phyloP scores from a whole-genome alignment of 2,113 vertebrate genomes.

The Oryzias curvinotus region DNA sequence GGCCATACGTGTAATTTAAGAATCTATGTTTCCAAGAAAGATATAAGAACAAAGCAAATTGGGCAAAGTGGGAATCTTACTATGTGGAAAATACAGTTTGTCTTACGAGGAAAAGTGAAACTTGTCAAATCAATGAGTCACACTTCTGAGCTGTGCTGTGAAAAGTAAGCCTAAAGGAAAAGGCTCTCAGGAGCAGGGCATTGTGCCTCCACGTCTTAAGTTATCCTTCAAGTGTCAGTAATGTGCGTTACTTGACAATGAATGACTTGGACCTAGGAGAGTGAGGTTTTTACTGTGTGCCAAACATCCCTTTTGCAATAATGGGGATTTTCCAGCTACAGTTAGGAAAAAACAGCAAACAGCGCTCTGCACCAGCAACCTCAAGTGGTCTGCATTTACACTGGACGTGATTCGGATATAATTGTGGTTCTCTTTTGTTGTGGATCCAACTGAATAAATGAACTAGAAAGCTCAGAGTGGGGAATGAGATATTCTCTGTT shows the following conservation, averaged over 20 bases:
- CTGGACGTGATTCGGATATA: slow-evolving; percentile 29
- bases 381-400: slow-evolving; percentile 39
- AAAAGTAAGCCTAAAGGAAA: slow-evolving; percentile 36
- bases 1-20: slow-evolving; percentile 41
- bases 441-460: slow-evolving; percentile 35
- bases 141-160: slow-evolving; percentile 29
- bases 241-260: slow-evolving; percentile 55
- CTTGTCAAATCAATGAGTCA: slow-evolving; percentile 53
- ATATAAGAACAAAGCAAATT: slow-evolving; percentile 26
- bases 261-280: slow-evolving; percentile 38
- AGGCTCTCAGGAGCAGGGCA: slow-evolving; percentile 33
- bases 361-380: slow-evolving; percentile 26
- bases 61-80: slow-evolving; percentile 30
- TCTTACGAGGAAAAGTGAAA: slow-evolving; percentile 29
- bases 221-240: slow-evolving; percentile 55
- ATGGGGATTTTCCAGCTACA: slow-evolving; percentile 47
- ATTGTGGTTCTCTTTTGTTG: slow-evolving; percentile 36
- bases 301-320: slow-evolving; percentile 46
- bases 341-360: slow-evolving; percentile 32
- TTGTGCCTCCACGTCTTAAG: slow-evolving; percentile 47
- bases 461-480: slow-evolving; percentile 35
- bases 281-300: slow-evolving; percentile 31
- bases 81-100: slow-evolving; percentile 34
- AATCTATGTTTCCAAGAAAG: slow-evolving; percentile 33
- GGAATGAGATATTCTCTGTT: slow-evolving; percentile 24